Base-by-base conservation (phyloP, 2,888 invertebrate genomes). In the Pollenia labialis region DNA sequence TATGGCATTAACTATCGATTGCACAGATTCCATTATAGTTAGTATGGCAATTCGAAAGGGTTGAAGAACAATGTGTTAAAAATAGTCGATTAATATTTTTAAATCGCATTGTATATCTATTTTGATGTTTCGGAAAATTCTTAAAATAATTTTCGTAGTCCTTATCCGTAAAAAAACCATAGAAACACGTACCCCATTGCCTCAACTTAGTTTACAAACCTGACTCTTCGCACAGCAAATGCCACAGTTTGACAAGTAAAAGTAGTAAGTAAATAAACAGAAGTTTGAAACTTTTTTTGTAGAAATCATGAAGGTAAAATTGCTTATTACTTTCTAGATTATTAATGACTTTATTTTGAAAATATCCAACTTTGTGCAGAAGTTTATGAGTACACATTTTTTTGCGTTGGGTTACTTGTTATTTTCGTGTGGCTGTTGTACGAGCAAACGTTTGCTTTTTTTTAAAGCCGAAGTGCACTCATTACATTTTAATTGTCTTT, bases 401-500 rank as follows among this genome's bases (percentile, higher is more conserved):
- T 44, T n/a, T n/a, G n/a, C n/a, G 14, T 64, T 40, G 16, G 23
- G 1, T 12, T 40, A 74, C 16, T 50, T 52, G 23, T 48, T 32
- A 71, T 44, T 46, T 72, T 9, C 8, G 12, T 40, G 44, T 71
- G 60, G 69, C 48, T 50, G 52, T 14, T 18, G 60, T 40, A 52
- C 6, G 7, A 54, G 1, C 16, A 54, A 56, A 18, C 14, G 42
- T 52, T 32, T 58, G 58, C 44, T 71, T 11, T 56, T 46, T 56
- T 72, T 23, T 7, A n/a, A 62, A 52, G 32, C n/a, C 69, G 40
- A 64, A 77, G 58, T 75, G 54, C 32, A 66, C 71, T 81, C 85
- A 81, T 76, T 75, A 69, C 81, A 81, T 72, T 85, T 72, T 85
- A 85, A 85, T 81, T 81, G 76, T 50, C 66, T 76, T 81, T 64